Evolutionary conservation across 2,113 vertebrate genomes (phyloP).

Genomic region (Ictalurus punctatus): DNA sequence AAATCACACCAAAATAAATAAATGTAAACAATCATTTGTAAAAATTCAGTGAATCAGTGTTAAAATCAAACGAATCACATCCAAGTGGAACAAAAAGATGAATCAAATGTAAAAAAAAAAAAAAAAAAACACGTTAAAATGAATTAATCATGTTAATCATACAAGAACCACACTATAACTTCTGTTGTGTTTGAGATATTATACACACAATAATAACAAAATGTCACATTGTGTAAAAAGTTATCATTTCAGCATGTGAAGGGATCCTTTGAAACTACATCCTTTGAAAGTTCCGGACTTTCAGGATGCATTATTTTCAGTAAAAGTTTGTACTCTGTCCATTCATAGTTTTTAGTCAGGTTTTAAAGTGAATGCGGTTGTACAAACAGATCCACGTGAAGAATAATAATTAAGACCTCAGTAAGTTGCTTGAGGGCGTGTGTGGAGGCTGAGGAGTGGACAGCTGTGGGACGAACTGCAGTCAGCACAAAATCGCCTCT

Average conservation of each 20-base stretch:
- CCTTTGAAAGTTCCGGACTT: not conserved
- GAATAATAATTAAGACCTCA: slow-evolving; percentile 14
- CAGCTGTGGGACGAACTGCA: slow-evolving; percentile 31
- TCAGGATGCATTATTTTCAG: not conserved
- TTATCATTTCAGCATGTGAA: not conserved
- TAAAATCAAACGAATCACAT: not conserved
- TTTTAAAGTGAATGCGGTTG: not conserved
- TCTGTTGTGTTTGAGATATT: not conserved
- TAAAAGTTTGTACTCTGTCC: not conserved
- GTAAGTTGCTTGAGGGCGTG: slow-evolving; percentile 3
- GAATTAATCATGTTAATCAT: not conserved
- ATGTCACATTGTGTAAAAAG: not conserved
- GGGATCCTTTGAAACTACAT: too few species aligned
- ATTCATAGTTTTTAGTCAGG: not conserved
- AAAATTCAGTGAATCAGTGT: not conserved
- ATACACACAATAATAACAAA: not conserved
- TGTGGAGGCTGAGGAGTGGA: slow-evolving; percentile 2
- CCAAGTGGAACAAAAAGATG: not conserved
- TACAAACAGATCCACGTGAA: not conserved
- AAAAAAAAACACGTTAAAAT: not conserved
- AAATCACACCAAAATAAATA: too few species aligned
- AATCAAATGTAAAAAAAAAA: not conserved
- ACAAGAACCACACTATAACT: not conserved
- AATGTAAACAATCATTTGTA: too few species aligned
- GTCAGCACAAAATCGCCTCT: slow-evolving; percentile 54